Percentiles rank a stretch among this genome's conserved stretches.
These are phyloP conservation scores for Tursiops truncatus DNA, from an alignment of 2,113 vertebrate species.

Conservation along the genomic window DNA sequence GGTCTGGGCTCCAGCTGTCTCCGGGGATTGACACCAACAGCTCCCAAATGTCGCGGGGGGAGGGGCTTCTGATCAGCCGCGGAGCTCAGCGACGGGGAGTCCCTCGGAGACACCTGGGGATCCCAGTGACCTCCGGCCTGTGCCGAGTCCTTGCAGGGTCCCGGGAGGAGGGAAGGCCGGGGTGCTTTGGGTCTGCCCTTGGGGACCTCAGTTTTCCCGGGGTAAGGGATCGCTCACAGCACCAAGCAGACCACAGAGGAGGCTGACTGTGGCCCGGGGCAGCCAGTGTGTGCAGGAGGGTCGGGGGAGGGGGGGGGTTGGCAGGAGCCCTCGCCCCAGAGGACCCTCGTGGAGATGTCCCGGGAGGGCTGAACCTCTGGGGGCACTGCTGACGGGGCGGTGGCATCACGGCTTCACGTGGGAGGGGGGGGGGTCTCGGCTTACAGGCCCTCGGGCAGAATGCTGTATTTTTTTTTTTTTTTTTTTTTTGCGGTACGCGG, in stretches of 20 bases:
- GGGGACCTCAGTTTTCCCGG: background rate
- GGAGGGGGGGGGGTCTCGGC: background rate
- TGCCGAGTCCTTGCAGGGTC: fast-evolving
- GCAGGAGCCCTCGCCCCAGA: fast-evolving
- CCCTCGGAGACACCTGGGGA: fast-evolving
- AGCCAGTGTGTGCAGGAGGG: background rate
- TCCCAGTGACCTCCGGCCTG: background rate
- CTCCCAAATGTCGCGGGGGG: fast-evolving
- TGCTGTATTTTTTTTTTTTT: too few species aligned
- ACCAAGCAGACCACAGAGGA: fast-evolving
- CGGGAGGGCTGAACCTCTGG: background rate
- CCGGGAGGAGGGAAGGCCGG: background rate
- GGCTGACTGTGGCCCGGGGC: fast-evolving
- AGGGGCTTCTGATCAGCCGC: fast-evolving
- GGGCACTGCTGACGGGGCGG: too few species aligned
- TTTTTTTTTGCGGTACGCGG: too few species aligned
- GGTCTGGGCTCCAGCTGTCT: background rate
- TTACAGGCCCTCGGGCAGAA: fast-evolving
- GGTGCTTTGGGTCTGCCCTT: background rate
- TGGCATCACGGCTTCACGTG: fast-evolving
- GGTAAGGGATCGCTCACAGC: fast-evolving
- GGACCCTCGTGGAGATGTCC: background rate
- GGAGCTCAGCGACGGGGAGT: background rate
- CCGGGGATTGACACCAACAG: fast-evolving
- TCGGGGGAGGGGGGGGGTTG: fast-evolving